phyloP scores from a whole-genome alignment of 2,113 vertebrate species.

The Rana temporaria region DNA sequence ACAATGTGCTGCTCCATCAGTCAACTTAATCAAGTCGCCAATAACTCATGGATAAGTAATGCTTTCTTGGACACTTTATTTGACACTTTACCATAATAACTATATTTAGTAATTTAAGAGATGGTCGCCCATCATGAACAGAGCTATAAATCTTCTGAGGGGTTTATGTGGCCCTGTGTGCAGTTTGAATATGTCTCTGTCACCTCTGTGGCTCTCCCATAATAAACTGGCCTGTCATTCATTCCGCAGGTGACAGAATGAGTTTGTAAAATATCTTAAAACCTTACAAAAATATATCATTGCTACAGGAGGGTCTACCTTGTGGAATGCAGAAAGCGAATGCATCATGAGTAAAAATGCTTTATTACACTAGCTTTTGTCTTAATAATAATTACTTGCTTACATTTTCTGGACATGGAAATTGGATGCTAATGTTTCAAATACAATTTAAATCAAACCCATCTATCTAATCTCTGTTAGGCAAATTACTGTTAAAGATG shows the following conservation, averaged over 20 bases:
- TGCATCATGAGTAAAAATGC: no score
- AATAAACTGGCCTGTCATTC: conserved; percentile 8
- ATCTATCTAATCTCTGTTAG: no score
- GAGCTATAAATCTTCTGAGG: conserved; percentile 32
- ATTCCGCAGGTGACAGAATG: neutral
- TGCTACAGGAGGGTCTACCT: no score
- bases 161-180: conserved; percentile 17
- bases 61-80: conserved; percentile 37
- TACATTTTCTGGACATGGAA: no score
- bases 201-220: neutral
- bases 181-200: neutral
- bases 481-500: no score
- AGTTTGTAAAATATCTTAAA: neutral
- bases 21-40: conserved; percentile 53
- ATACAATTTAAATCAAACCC: no score
- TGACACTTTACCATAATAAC: conserved; percentile 52
- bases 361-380: no score
- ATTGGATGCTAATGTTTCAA: no score
- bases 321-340: no score
- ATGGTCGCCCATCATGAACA: conserved; percentile 26
- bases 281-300: no score
- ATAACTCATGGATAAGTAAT: conserved; percentile 53
- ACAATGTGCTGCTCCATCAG: conserved; percentile 37
- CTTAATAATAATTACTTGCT: no score
- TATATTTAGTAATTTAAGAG: conserved; percentile 52